phyloP scores from a whole-genome alignment of 2,797 vertebrate species.

The Neosalanx taihuensis region DNA sequence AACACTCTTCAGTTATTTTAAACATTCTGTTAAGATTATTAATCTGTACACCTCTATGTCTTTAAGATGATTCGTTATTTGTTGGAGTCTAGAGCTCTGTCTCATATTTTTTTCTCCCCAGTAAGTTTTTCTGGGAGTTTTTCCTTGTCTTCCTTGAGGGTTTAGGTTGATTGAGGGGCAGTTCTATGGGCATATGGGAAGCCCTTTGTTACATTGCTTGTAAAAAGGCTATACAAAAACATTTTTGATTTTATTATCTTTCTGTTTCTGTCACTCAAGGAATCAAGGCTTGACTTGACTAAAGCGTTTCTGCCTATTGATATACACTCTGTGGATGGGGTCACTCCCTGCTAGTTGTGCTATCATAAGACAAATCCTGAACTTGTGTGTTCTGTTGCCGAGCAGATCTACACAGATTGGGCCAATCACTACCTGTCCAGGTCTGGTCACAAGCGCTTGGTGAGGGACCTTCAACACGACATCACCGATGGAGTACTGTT shows the following conservation, averaged over 20 bases:
- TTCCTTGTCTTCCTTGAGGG: no score
- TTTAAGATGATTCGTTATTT: no score
- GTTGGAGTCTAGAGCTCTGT: no score
- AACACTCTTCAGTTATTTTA: neutral
- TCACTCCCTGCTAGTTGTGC: neutral
- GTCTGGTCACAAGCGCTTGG: constrained; percentile 85
- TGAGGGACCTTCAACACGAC: constrained; percentile 87
- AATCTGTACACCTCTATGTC: no score
- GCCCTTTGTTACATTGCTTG: no score
- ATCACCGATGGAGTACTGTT: constrained; percentile 84
- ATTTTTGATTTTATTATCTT: neutral
- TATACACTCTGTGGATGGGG: neutral
- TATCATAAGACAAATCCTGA: neutral
- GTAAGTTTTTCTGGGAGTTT: no score
- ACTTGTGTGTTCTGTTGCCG: constrained; percentile 2
- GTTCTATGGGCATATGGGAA: no score
- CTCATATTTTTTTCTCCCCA: no score
- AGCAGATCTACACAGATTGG: constrained; percentile 89
- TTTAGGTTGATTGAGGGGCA: no score
- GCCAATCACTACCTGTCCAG: constrained; percentile 89
- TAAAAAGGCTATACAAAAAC: no score
- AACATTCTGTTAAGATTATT: no score
- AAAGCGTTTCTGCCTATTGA: neutral
- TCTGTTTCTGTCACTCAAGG: neutral
- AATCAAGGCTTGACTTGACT: neutral